Percentiles rank a stretch among this genome's conserved stretches.
These are phyloP conservation scores for Drosophila funebris DNA, from an alignment of 1,140 invertebrate genomes.

Conservation along the genomic window DNA sequence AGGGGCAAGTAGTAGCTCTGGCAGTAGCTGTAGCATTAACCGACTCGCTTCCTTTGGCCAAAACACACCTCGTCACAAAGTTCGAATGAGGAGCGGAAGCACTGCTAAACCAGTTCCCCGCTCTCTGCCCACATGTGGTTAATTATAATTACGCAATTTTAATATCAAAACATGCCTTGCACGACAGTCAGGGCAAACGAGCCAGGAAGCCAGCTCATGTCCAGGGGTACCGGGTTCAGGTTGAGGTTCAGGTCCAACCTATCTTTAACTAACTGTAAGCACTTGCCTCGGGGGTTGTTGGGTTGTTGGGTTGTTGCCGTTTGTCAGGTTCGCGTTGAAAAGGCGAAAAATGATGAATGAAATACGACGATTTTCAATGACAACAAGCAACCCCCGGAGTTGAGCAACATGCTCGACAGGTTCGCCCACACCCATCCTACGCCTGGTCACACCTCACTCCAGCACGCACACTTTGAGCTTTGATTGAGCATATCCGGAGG, in stretches of 20 bases:
- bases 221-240: slow-evolving; percentile 18
- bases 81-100: slow-evolving; percentile 59
- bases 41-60: slow-evolving; percentile 34
- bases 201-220: slow-evolving; percentile 42
- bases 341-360: slow-evolving; percentile 83
- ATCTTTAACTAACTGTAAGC: slow-evolving; percentile 38
- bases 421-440: slow-evolving; percentile 34
- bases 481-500: slow-evolving; percentile 83
- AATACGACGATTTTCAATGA: slow-evolving; percentile 80
- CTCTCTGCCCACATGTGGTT: slow-evolving; percentile 73
- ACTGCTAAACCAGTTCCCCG: not conserved
- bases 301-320: not conserved
- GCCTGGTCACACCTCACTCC: slow-evolving; percentile 30
- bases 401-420: slow-evolving; percentile 46
- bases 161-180: slow-evolving; percentile 75
- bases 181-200: slow-evolving; percentile 19
- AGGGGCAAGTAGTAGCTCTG: too few species aligned
- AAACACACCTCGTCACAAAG: slow-evolving; percentile 38
- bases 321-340: slow-evolving; percentile 56
- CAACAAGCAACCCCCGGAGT: slow-evolving; percentile 53
- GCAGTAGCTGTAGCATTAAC: slow-evolving; percentile 20
- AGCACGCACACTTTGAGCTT: slow-evolving; percentile 75
- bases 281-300: slow-evolving; percentile 54
- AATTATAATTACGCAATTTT: slow-evolving; percentile 84
- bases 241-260: slow-evolving; percentile 19